phyloP scores from a whole-genome alignment of 2,797 vertebrate genomes.

The Pangasius macronema region DNA sequence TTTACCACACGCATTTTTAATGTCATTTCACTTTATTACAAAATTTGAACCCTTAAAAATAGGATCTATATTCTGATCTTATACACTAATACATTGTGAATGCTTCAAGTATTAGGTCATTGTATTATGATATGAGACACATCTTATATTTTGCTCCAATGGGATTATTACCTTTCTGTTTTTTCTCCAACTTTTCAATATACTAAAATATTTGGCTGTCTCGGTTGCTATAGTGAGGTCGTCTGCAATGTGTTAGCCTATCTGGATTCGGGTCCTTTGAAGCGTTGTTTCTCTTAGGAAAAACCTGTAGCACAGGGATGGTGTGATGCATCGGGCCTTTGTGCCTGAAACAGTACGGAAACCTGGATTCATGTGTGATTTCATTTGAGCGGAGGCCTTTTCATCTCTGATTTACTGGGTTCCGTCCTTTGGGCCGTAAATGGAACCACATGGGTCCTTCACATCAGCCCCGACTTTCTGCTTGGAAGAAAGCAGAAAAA shows the following conservation, averaged over 20 bases:
- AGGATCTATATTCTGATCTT: neutral
- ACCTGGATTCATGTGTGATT: slow-evolving; percentile 78
- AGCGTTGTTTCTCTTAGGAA: slow-evolving; percentile 31
- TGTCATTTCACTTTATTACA: neutral
- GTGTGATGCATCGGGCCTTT: slow-evolving; percentile 21
- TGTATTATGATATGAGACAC: neutral
- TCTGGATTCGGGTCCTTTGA: slow-evolving; percentile 33
- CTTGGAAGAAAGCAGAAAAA: slow-evolving; percentile 21
- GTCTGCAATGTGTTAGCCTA: slow-evolving; percentile 34
- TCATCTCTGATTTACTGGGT: slow-evolving; percentile 89
- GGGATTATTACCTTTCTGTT: slow-evolving; percentile 17
- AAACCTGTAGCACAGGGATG: slow-evolving; percentile 27
- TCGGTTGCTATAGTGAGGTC: slow-evolving; percentile 6
- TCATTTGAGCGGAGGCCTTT: slow-evolving; percentile 84
- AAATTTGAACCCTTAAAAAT: neutral
- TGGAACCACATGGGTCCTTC: slow-evolving; percentile 83
- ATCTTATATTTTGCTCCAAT: slow-evolving; percentile 21
- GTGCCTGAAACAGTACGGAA: slow-evolving; percentile 34
- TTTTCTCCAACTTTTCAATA: slow-evolving; percentile 17
- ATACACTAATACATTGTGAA: neutral
- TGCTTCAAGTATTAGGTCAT: slow-evolving; percentile 17
- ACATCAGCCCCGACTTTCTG: slow-evolving; percentile 70
- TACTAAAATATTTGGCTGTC: neutral
- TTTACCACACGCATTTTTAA: slow-evolving; percentile 1
- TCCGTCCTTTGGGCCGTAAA: slow-evolving; percentile 75